Percentiles rank a stretch among this genome's conserved stretches.
These are phyloP conservation scores for Lithophane ornitopus DNA, from an alignment of 2,888 invertebrate species.

Conservation along the genomic window DNA sequence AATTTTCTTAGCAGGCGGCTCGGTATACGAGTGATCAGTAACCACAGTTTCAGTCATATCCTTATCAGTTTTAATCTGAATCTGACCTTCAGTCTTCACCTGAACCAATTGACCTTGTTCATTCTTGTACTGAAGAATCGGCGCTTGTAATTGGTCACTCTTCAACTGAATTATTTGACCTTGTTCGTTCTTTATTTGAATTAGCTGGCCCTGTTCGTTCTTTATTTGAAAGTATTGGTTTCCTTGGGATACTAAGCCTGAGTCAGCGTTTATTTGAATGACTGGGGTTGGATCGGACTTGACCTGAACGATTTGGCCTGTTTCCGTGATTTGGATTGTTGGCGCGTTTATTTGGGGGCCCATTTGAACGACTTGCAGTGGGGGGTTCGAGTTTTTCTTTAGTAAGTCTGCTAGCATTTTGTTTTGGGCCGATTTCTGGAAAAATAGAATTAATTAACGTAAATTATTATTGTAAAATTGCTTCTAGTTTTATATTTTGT, in stretches of 20 bases:
- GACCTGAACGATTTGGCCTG: conserved; percentile 87
- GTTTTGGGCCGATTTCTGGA: conserved; percentile 89
- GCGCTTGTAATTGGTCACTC: conserved; percentile 80
- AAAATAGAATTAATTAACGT: neutral
- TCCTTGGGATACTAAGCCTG: conserved; percentile 73
- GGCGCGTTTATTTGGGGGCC: conserved; percentile 84
- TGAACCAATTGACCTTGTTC: conserved; percentile 82
- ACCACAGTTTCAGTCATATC: conserved; percentile 78
- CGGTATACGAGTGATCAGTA: conserved; percentile 84
- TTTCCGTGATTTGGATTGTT: conserved; percentile 88
- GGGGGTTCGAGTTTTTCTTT: conserved; percentile 93
- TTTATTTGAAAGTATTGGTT: conserved; percentile 85
- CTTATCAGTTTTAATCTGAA: conserved; percentile 75
- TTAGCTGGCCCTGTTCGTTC: conserved; percentile 86
- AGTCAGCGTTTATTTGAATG: conserved; percentile 80
- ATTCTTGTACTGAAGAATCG: conserved; percentile 81
- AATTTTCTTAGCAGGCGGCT: conserved; percentile 83
- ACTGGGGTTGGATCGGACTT: conserved; percentile 81
- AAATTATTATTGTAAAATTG: neutral
- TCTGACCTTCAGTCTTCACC: conserved; percentile 72
- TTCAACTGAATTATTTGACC: conserved; percentile 87
- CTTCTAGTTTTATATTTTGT: neutral
- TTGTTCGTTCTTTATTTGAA: conserved; percentile 86
- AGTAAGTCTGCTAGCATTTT: conserved; percentile 96
- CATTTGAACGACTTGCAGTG: conserved; percentile 88